phyloP scores from a whole-genome alignment of 2,113 vertebrate genomes.

The Penelope pileata region DNA sequence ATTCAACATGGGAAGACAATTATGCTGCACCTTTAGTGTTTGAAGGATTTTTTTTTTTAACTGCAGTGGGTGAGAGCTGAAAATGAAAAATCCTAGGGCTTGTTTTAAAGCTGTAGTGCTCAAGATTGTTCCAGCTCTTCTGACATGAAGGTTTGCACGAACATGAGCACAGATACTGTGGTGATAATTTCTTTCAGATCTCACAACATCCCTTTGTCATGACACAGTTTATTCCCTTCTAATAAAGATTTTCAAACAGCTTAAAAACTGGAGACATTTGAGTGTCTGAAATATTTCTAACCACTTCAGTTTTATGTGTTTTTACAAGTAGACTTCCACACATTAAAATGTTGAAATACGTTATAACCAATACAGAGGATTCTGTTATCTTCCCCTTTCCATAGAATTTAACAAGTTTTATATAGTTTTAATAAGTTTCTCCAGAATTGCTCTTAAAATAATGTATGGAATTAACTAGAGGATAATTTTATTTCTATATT shows the following conservation, averaged over 20 bases:
- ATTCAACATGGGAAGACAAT: neutral
- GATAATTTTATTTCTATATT: neutral
- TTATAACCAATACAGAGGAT: neutral
- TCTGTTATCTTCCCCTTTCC: neutral
- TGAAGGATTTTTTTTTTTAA: neutral
- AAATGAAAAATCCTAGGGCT: neutral
- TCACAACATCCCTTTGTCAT: neutral
- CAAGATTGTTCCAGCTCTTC: neutral
- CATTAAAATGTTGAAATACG: neutral
- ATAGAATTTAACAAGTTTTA: neutral
- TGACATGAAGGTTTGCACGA: rapidly evolving
- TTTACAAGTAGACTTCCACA: neutral
- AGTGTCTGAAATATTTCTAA: neutral
- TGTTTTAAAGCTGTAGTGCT: neutral
- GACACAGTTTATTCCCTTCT: neutral
- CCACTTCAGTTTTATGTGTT: neutral
- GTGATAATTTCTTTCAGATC: neutral
- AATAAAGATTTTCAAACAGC: neutral
- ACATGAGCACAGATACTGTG: neutral
- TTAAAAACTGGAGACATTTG: neutral
- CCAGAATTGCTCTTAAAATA: neutral
- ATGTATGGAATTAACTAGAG: neutral
- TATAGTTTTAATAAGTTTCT: neutral
- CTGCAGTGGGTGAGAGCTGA: neutral
- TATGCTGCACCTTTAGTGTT: neutral